Conservation (phyloP, 2,797 vertebrate species). For the Myotis planiceps region DNA sequence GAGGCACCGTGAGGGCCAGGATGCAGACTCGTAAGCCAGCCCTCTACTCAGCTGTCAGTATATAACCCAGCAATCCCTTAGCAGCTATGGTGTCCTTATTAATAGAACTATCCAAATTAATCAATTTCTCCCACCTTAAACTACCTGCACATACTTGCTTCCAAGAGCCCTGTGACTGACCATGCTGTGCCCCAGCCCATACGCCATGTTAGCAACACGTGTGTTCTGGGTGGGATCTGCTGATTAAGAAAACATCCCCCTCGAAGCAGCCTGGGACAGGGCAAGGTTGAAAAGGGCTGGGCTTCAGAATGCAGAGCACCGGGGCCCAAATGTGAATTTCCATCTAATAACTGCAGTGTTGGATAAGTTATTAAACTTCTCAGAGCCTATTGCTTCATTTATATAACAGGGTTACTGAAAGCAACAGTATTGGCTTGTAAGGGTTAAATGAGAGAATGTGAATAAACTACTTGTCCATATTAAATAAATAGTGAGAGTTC, state of each 20-base stretch:
- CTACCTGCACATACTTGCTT: background rate
- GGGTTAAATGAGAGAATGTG: background rate
- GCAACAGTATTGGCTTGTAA: background rate
- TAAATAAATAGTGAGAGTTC: background rate
- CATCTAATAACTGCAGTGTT: background rate
- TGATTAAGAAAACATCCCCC: too few species aligned
- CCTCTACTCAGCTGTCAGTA: too few species aligned
- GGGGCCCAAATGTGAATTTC: background rate
- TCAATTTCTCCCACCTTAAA: too few species aligned
- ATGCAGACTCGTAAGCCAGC: background rate
- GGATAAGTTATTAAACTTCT: background rate
- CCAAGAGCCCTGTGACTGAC: background rate
- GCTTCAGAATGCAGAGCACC: background rate
- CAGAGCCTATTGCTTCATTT: background rate
- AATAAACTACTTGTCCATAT: background rate
- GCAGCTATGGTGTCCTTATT: background rate
- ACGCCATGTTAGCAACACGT: accelerated
- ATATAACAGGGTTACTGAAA: background rate
- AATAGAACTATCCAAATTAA: background rate
- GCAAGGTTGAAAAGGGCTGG: background rate
- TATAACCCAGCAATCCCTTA: background rate
- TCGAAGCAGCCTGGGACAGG: background rate
- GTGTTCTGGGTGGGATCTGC: background rate
- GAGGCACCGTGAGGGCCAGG: background rate
- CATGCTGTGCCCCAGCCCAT: too few species aligned